Conservation (phyloP, 2,113 vertebrate genomes). For the Otocyon megalotis region DNA sequence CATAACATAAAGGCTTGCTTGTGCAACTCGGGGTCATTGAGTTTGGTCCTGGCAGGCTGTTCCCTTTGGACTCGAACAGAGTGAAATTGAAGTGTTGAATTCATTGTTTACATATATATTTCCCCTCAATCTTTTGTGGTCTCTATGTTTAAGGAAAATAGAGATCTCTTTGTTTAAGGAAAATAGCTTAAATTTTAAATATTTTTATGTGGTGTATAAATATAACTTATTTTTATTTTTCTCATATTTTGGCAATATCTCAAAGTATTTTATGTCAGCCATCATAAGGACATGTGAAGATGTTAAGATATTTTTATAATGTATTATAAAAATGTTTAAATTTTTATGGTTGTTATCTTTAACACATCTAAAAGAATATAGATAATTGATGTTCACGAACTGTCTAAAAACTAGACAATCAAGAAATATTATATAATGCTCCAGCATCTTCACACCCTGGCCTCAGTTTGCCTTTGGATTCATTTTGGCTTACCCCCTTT, state of each 20-base stretch:
- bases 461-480: background rate
- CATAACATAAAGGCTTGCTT: slow-evolving; percentile 30
- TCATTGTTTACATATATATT: slow-evolving; percentile 51
- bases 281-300: background rate
- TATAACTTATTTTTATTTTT: slow-evolving; percentile 57
- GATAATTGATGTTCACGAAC: background rate
- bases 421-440: background rate
- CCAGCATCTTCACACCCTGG: background rate
- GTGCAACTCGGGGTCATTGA: background rate
- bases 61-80: slow-evolving; percentile 44
- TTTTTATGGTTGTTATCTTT: background rate
- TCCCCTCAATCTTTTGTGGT: slow-evolving; percentile 49
- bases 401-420: background rate
- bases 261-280: slow-evolving; percentile 20
- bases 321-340: background rate
- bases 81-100: slow-evolving; percentile 69
- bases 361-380: background rate
- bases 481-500: background rate
- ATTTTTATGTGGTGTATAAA: slow-evolving; percentile 51
- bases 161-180: slow-evolving; percentile 68
- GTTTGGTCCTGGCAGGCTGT: background rate
- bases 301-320: slow-evolving; percentile 41
- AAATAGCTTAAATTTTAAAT: slow-evolving; percentile 57
- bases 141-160: slow-evolving; percentile 61
- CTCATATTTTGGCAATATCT: slow-evolving; percentile 33